Evolutionary conservation across 2,113 vertebrate species (phyloP).

Genomic region (Semicossyphus pulcher): DNA sequence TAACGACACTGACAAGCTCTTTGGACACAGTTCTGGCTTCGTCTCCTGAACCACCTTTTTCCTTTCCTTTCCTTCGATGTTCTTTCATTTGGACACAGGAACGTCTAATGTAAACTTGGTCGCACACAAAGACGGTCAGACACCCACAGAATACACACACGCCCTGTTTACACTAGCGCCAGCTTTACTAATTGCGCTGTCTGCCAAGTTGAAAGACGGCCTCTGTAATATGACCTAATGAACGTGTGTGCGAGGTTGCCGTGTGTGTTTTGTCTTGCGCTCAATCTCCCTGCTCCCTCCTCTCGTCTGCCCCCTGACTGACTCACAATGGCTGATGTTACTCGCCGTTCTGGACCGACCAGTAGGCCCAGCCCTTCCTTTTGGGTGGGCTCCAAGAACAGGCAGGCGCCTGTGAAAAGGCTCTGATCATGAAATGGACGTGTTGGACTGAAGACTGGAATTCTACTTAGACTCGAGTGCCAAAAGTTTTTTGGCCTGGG

Average conservation of each 20-base stretch:
- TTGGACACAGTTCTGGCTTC: slow-evolving; percentile 43
- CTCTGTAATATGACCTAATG: slow-evolving; percentile 50
- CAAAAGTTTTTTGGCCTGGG: slow-evolving; percentile 2
- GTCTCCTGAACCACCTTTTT: neutral
- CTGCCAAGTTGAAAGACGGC: slow-evolving; percentile 53
- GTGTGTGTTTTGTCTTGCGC: slow-evolving; percentile 45
- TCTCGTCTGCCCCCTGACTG: slow-evolving; percentile 37
- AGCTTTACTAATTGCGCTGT: slow-evolving; percentile 52
- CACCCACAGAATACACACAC: slow-evolving; percentile 23
- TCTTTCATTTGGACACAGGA: slow-evolving; percentile 27
- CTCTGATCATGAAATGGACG: slow-evolving; percentile 33
- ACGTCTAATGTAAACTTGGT: slow-evolving; percentile 41
- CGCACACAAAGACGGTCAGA: slow-evolving; percentile 12
- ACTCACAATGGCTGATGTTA: slow-evolving; percentile 54
- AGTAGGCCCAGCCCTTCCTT: slow-evolving; percentile 58
- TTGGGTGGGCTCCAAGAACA: slow-evolving; percentile 59
- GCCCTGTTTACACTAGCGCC: slow-evolving; percentile 44
- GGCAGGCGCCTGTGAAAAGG: slow-evolving; percentile 29
- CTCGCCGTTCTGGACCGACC: slow-evolving; percentile 67
- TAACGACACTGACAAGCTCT: slow-evolving; percentile 39
- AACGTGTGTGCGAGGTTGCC: slow-evolving; percentile 33
- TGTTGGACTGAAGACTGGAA: slow-evolving; percentile 27
- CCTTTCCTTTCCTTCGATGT: neutral
- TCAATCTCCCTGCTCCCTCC: slow-evolving; percentile 18
- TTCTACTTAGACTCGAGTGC: slow-evolving; percentile 11